Base-by-base conservation (phyloP, 2,888 invertebrate genomes). In the Xestobium rufovillosum region DNA sequence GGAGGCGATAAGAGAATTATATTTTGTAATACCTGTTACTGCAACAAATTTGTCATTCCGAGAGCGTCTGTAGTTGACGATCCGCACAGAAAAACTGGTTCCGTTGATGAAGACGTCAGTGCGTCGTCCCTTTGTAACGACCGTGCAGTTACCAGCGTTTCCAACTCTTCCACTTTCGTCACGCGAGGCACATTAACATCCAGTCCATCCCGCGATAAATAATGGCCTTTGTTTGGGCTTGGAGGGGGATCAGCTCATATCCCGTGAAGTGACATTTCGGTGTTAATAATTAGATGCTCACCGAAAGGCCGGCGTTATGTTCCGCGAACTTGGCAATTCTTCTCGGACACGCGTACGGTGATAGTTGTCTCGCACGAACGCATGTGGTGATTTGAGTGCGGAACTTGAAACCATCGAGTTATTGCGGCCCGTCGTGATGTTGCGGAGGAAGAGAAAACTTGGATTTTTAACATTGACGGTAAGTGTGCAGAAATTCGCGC, bases 51-150 rank as follows among this genome's bases (percentile, higher is more conserved):
- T n/a, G n/a, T n/a, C n/a, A n/a, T n/a, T n/a, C n/a, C n/a, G n/a
- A n/a, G n/a, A n/a, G n/a, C n/a, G n/a, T n/a, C n/a, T n/a, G n/a
- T n/a, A n/a, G n/a, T n/a, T n/a, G n/a, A n/a, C n/a, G n/a, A n/a
- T n/a, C n/a, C n/a, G n/a, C n/a, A n/a, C n/a, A n/a, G 48, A 60
- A 59, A 60, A 59, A 59, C 56, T 59, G 49, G 60, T 55, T 53
- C 36, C 41, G 28, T 49, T 42, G 47, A 61, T 61, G 56, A 54
- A 60, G 61, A 61, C 50, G 55, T 60, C 60, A 60, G 51, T 43
- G 47, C 44, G 41, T 39, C 43, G 43, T 45, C 34, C 34, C 38
- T 31, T 14, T 23, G 38, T 43, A 40, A 47, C 43, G 39, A 38
- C 29, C 38, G 27, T 32, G 10, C n/a, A 9, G 25, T 26, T n/a